A percentile compares a stretch with the other conserved stretches of the same genome.
These are phyloP conservation scores for Pseudorasbora parva DNA, from an alignment of 2,113 vertebrate species.

Conservation along the genomic window DNA sequence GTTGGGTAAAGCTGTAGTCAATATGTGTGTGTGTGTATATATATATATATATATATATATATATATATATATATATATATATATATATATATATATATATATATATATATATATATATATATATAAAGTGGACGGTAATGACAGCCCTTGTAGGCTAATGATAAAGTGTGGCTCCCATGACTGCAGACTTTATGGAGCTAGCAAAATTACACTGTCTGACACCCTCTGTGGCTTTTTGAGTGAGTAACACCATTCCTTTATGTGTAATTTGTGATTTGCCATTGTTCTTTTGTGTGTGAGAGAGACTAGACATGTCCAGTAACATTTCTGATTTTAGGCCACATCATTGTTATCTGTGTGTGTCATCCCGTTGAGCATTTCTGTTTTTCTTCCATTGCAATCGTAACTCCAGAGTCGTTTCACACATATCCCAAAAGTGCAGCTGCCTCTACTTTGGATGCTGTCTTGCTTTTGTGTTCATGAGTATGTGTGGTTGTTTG, in stretches of 20 bases:
- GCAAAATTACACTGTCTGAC: slow-evolving; percentile 54
- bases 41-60: background rate
- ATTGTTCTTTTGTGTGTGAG: slow-evolving; percentile 37
- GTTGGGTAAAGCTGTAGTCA: slow-evolving; percentile 18
- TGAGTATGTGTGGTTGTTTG: slow-evolving; percentile 39
- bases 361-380: slow-evolving; percentile 26
- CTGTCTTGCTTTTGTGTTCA: slow-evolving; percentile 33
- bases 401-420: background rate
- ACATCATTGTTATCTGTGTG: background rate
- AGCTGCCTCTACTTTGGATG: background rate
- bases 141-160: slow-evolving; percentile 47
- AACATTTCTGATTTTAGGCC: background rate
- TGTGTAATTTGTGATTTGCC: background rate
- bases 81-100: background rate
- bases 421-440: slow-evolving; percentile 8
- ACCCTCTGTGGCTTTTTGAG: background rate
- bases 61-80: no score
- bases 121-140: slow-evolving; percentile 37
- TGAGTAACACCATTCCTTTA: slow-evolving; percentile 1
- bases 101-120: no score
- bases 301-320: background rate
- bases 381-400: background rate
- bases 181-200: slow-evolving; percentile 49
- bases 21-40: background rate
- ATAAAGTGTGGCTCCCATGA: slow-evolving; percentile 39